Evolutionary conservation across 1,140 invertebrate species (phyloP).

Genomic region (Drosophila persimilis): DNA sequence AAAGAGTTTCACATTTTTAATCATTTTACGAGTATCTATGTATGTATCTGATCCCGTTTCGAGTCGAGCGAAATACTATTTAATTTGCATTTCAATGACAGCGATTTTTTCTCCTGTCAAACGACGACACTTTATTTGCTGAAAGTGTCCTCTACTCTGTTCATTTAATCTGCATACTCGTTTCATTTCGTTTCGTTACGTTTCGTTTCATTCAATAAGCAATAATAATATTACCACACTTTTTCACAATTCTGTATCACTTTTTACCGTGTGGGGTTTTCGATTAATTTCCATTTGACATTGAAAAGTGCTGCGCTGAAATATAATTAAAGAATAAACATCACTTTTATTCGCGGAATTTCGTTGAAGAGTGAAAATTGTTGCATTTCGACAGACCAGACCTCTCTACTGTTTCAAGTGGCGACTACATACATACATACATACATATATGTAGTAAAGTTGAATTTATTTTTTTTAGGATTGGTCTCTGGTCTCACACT

Average conservation of each 20-base stretch:
- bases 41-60: background rate
- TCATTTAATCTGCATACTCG: constrained; percentile 25
- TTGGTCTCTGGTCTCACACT: background rate
- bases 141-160: constrained; percentile 1
- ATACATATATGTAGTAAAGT: background rate
- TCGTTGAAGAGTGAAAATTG: too few relatives aligned
- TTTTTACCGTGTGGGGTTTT: too few relatives aligned
- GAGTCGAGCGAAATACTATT: constrained; percentile 3
- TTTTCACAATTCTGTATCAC: background rate
- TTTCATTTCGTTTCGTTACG: background rate
- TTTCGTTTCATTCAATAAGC: background rate
- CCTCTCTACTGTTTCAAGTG: too few relatives aligned
- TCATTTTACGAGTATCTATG: background rate
- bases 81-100: constrained; percentile 31
- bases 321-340: background rate
- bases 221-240: constrained; percentile 11
- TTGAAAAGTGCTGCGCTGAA: too few relatives aligned
- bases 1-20: background rate
- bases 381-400: too few relatives aligned
- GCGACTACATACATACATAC: too few relatives aligned
- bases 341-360: too few relatives aligned
- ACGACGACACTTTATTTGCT: background rate
- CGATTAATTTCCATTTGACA: too few relatives aligned
- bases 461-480: background rate
- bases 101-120: constrained; percentile 10